These are phyloP conservation scores for Stenichneumon culpator DNA, from an alignment of 2,888 invertebrate genomes.

Conservation along the genomic window DNA sequence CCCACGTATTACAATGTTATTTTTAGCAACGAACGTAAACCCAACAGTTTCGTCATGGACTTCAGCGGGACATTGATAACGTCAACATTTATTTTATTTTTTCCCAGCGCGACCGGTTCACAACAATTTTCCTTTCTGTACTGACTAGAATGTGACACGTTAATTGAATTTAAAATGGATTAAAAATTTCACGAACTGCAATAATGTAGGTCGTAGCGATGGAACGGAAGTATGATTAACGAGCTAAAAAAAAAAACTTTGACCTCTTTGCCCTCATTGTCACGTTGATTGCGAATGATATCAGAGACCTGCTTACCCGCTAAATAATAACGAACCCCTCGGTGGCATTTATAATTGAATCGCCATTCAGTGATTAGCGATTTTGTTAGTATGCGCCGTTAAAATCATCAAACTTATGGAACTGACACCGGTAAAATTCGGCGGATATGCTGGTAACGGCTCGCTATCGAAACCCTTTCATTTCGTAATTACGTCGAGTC, in stretches of 20 bases:
- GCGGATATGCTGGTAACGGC: not conserved
- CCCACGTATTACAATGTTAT: too few relatives aligned
- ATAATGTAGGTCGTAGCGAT: too few relatives aligned
- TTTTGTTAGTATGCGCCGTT: not conserved
- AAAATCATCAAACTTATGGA: not conserved
- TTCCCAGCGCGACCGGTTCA: too few relatives aligned
- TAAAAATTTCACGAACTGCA: not conserved
- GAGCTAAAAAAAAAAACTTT: not conserved
- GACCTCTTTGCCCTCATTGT: not conserved
- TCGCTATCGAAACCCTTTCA: not conserved
- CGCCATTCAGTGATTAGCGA: not conserved
- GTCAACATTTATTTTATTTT: too few relatives aligned
- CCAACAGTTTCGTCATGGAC: too few relatives aligned
- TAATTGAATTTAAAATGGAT: not conserved
- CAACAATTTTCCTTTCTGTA: not conserved
- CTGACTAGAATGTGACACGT: not conserved
- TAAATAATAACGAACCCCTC: not conserved
- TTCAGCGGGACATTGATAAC: too few relatives aligned
- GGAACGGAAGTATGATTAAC: too few relatives aligned
- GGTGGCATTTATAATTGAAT: not conserved
- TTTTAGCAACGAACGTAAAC: too few relatives aligned
- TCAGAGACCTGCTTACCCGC: not conserved
- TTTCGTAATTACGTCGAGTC: constrained; percentile 48
- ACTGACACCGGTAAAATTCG: not conserved
- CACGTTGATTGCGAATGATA: not conserved